Conservation (phyloP, 1,140 invertebrate genomes). For the Drosophila tani region DNA sequence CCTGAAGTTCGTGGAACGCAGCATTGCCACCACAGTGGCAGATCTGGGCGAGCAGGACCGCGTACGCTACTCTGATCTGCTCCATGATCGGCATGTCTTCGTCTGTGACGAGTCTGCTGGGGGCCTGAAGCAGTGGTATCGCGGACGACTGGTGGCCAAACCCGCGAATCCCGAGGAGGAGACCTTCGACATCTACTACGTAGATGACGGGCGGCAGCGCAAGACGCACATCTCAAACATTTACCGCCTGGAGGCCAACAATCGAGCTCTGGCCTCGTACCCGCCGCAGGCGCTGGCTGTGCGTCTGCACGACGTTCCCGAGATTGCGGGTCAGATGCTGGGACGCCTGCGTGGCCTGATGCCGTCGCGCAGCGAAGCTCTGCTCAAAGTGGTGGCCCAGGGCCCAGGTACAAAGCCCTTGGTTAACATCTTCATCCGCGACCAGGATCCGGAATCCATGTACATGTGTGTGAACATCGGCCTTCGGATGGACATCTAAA, state of each 20-base stretch:
- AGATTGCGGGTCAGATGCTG: conserved; percentile 64
- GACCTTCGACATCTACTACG: conserved; percentile 72
- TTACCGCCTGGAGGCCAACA: conserved; percentile 78
- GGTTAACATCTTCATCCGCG: conserved; percentile 69
- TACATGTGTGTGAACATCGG: conserved; percentile 74
- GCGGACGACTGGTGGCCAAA: conserved; percentile 59
- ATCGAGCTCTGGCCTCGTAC: conserved; percentile 70
- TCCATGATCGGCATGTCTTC: conserved; percentile 71
- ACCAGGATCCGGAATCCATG: conserved; percentile 52
- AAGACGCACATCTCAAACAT: conserved; percentile 78
- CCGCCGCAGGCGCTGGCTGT: conserved; percentile 74
- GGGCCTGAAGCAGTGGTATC: conserved; percentile 72
- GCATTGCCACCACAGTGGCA: conserved; percentile 68
- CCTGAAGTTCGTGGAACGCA: conserved; percentile 71
- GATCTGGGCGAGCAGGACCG: conserved; percentile 66
- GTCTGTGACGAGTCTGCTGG: conserved; percentile 66
- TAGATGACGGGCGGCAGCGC: conserved; percentile 75
- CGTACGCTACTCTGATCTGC: conserved; percentile 57
- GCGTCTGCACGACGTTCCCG: conserved; percentile 72
- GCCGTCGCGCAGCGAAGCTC: conserved; percentile 61
- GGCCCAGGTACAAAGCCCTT: conserved; percentile 48
- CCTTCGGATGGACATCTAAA: conserved; percentile 61
- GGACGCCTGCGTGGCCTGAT: conserved; percentile 65
- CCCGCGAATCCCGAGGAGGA: conserved; percentile 60
- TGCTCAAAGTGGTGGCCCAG: conserved; percentile 71